A percentile compares a stretch with the other conserved stretches of the same genome.
Evolutionary conservation across 2,113 vertebrate genomes (phyloP).

Genomic region (Parotia lawesii): DNA sequence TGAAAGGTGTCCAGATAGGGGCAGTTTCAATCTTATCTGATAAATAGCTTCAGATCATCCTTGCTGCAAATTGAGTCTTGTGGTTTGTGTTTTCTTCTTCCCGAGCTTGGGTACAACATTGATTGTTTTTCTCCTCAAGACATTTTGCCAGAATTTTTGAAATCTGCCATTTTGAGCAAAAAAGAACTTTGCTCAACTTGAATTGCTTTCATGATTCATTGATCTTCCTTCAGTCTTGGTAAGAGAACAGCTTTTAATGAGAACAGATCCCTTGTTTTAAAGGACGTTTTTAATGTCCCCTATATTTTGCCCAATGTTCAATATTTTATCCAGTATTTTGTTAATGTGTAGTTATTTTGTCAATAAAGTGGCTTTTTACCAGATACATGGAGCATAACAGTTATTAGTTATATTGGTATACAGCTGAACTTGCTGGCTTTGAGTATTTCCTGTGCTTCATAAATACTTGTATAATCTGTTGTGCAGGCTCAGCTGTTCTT

Average conservation of each 20-base stretch:
- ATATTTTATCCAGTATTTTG: not conserved
- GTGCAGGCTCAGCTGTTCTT: conserved; percentile 62
- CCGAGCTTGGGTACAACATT: not conserved
- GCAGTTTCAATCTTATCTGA: not conserved
- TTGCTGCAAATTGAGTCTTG: not conserved
- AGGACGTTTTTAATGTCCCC: not conserved
- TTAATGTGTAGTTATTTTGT: not conserved
- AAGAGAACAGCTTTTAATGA: not conserved
- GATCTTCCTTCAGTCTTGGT: not conserved
- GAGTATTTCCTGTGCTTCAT: conserved; percentile 43
- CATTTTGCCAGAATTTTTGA: not conserved
- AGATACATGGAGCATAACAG: not conserved
- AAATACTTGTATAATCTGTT: conserved; percentile 48
- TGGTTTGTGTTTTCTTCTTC: not conserved
- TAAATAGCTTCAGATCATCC: not conserved
- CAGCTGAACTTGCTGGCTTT: conserved; percentile 41
- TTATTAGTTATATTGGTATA: not conserved
- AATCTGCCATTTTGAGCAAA: not conserved
- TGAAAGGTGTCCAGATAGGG: not conserved
- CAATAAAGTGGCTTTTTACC: not conserved
- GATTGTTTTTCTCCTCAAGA: not conserved
- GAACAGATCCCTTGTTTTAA: not conserved
- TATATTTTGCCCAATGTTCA: not conserved
- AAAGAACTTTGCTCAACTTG: not conserved
- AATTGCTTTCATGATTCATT: not conserved